Base-by-base conservation (phyloP, 2,113 vertebrate species). In the Archocentrus centrarchus region DNA sequence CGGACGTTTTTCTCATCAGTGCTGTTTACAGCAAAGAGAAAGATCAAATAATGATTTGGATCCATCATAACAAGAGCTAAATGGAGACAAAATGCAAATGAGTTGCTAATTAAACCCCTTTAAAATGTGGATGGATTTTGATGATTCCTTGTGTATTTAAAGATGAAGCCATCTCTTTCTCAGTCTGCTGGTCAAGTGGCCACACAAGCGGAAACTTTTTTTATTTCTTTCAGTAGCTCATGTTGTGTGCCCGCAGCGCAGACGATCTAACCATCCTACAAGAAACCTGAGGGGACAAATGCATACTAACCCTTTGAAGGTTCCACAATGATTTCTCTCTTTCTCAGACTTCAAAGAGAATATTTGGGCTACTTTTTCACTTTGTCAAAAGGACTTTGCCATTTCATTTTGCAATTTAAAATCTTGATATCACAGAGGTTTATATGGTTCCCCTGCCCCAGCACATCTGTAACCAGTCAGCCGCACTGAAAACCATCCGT, bases 301-400 rank as follows among this genome's bases (percentile, higher is more conserved):
- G 20, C 77, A 60, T 17, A 44, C 55, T 47, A 60, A 64, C 68
- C 57, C 86, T 90, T 91, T 87, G 86, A 90, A 87, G 86, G 75
- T 83, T 63, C 78, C 83, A 87, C 68, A 32, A 76, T 81, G 41
- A 58, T 15, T 79, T 85, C 57, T 84, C 83, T 84, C 81, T 85
- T 80, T 64, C 77, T 41, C 14, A 14, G 60, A 84, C 87, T 90
- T 91, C 89, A 93, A 91, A 92, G 82, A 53, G 87, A 82, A 86
- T 85, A 80, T 86, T 80, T 80, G 80, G 30, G 11, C 5, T 27
- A 60, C 75, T 79, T 76, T 77, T 80, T 64, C 61, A 81, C 30
- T 86, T 90, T 85, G 84, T 87, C 80, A 75, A 32, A 80, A 59
- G 63, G 7, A 60, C 37, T 30, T 79, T 57, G 83, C 53, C 32